These are phyloP conservation scores for Pipa parva DNA, from an alignment of 2,113 vertebrate genomes.

Conservation along the genomic window DNA sequence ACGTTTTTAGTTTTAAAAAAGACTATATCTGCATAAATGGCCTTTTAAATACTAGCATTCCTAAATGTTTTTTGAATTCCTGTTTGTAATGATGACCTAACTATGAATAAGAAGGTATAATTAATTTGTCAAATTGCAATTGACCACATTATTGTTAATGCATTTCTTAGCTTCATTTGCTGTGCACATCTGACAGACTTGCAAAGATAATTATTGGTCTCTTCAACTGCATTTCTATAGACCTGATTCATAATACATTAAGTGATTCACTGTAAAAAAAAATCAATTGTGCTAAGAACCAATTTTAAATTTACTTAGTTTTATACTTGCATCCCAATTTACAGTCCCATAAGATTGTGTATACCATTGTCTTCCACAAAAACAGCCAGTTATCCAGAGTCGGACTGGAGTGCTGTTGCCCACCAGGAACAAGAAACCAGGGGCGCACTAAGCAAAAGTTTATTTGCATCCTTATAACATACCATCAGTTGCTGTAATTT, in stretches of 20 bases:
- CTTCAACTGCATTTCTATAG: constrained; percentile 50
- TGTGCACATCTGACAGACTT: constrained; percentile 45
- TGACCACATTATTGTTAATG: constrained; percentile 63
- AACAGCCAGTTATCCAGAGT: too few relatives aligned
- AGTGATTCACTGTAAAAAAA: constrained; percentile 32
- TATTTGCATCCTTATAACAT: too few relatives aligned
- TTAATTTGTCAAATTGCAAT: constrained; percentile 49
- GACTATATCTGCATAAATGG: constrained; percentile 65
- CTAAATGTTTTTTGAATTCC: constrained; percentile 56
- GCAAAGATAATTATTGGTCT: constrained; percentile 51
- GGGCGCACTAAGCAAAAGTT: too few relatives aligned
- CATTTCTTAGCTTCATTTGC: constrained; percentile 46
- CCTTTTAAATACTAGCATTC: constrained; percentile 58
- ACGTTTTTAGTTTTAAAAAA: constrained; percentile 52
- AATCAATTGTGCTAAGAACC: neutral
- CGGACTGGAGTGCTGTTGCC: too few relatives aligned
- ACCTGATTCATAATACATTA: constrained; percentile 50
- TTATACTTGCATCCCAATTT: too few relatives aligned
- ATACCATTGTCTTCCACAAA: too few relatives aligned
- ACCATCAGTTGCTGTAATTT: too few relatives aligned
- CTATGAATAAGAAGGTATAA: constrained; percentile 52
- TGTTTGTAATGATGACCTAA: constrained; percentile 51
- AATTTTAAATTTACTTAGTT: too few relatives aligned
- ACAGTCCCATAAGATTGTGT: too few relatives aligned
- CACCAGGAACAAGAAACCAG: too few relatives aligned